A percentile compares a stretch with the other conserved stretches of the same genome.
Evolutionary conservation across 2,888 invertebrate species (phyloP).

Genomic region (Ectemnius continuus): DNA sequence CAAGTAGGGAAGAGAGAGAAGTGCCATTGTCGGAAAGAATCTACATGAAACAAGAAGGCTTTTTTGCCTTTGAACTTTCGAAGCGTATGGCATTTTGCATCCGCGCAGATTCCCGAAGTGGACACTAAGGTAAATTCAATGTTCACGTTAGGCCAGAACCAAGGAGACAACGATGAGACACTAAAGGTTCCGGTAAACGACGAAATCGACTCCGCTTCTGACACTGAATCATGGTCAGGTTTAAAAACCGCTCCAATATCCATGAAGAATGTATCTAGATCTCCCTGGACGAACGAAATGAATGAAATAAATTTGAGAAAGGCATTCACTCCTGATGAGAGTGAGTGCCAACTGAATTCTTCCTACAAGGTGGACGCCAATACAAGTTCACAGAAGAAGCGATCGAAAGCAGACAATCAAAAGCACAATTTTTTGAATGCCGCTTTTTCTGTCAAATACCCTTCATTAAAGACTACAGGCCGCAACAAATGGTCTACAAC

Average conservation of each 20-base stretch:
- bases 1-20: constrained; percentile 30
- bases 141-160: constrained; percentile 66
- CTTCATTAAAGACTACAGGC: background rate
- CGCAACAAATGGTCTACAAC: background rate
- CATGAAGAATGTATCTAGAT: constrained; percentile 39
- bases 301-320: constrained; percentile 2
- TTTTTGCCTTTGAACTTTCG: constrained; percentile 52
- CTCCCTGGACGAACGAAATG: constrained; percentile 59
- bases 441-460: no score
- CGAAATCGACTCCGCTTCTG: constrained; percentile 42
- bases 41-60: constrained; percentile 27
- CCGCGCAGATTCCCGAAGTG: constrained; percentile 68
- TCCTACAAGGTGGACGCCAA: background rate
- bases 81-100: constrained; percentile 71
- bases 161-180: constrained; percentile 48
- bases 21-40: constrained; percentile 4
- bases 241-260: constrained; percentile 28
- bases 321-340: constrained; percentile 25
- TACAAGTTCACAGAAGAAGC: background rate
- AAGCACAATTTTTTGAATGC: background rate
- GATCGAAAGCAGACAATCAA: background rate
- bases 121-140: constrained; percentile 67
- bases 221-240: constrained; percentile 41
- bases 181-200: constrained; percentile 45
- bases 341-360: constrained; percentile 26